phyloP scores from a whole-genome alignment of 2,113 vertebrate genomes.

The Salvelinus fontinalis region DNA sequence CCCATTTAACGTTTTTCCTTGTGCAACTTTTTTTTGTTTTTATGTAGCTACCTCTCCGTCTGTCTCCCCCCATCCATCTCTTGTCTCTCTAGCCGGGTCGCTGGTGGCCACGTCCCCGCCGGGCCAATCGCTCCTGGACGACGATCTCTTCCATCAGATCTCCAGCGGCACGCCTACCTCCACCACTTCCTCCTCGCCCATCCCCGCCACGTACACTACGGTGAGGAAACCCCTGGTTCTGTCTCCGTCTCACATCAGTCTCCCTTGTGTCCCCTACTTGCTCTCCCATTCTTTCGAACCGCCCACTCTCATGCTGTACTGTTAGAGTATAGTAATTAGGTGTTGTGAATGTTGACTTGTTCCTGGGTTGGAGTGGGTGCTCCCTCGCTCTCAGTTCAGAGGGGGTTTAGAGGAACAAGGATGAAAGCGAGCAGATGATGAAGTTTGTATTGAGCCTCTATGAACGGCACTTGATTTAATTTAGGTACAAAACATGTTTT shows the following conservation, averaged over 20 bases:
- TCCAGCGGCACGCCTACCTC: conserved; percentile 92
- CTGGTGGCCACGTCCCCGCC: conserved; percentile 87
- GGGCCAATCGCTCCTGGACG: conserved; percentile 83
- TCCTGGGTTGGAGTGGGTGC: neutral
- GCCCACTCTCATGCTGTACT: neutral
- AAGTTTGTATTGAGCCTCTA: no score
- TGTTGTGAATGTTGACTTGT: neutral
- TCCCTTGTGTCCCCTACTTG: neutral
- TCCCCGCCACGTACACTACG: conserved; percentile 85
- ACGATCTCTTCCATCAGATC: conserved; percentile 85
- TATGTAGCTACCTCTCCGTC: neutral
- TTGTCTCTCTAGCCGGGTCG: conserved; percentile 68
- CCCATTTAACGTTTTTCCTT: neutral
- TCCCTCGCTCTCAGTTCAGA: neutral
- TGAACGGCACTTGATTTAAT: no score
- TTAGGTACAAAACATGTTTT: no score
- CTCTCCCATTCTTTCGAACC: neutral
- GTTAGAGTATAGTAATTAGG: neutral
- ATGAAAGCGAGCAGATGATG: neutral
- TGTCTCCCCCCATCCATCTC: conserved; percentile 30
- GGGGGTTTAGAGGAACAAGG: neutral
- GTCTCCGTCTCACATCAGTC: neutral
- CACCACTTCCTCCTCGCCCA: conserved; percentile 88
- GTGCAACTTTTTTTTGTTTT: neutral
- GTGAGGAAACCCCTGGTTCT: conserved; percentile 55